These are phyloP conservation scores for Ptychoptera albimana DNA, from an alignment of 2,888 invertebrate genomes.

Conservation along the genomic window DNA sequence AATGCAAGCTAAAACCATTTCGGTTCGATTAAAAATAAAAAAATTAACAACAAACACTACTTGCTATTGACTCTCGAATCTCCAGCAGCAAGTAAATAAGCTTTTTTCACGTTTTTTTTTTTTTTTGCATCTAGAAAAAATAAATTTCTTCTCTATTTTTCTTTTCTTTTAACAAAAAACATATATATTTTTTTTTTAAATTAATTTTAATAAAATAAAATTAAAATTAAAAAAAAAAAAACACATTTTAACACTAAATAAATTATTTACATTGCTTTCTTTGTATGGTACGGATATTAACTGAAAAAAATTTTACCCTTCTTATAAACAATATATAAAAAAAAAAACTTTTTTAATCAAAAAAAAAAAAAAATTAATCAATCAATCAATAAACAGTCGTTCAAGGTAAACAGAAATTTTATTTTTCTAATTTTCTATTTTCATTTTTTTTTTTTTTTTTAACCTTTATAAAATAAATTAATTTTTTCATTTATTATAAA, in stretches of 20 bases:
- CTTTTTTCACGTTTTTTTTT: too few species aligned
- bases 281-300: slow-evolving; percentile 7
- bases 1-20: too few species aligned
- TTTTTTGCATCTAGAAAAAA: too few species aligned
- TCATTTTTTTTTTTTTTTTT: background rate
- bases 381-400: slow-evolving; percentile 15
- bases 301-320: background rate
- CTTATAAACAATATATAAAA: background rate
- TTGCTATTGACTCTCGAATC: too few species aligned
- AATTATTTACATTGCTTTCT: slow-evolving; percentile 8
- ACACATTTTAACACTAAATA: slow-evolving; percentile 4
- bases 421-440: slow-evolving; percentile 8
- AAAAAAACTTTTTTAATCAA: background rate
- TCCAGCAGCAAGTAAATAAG: too few species aligned
- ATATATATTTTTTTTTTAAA: background rate
- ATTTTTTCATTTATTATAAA: background rate
- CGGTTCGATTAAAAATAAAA: too few species aligned
- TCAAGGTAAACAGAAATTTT: slow-evolving; percentile 19
- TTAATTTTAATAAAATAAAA: background rate
- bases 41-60: too few species aligned
- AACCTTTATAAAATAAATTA: background rate
- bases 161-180: background rate
- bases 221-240: background rate
- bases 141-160: background rate
- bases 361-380: slow-evolving; percentile 1